Base-by-base conservation (phyloP, 2,888 invertebrate species). In the Tuberolachnus salignus region DNA sequence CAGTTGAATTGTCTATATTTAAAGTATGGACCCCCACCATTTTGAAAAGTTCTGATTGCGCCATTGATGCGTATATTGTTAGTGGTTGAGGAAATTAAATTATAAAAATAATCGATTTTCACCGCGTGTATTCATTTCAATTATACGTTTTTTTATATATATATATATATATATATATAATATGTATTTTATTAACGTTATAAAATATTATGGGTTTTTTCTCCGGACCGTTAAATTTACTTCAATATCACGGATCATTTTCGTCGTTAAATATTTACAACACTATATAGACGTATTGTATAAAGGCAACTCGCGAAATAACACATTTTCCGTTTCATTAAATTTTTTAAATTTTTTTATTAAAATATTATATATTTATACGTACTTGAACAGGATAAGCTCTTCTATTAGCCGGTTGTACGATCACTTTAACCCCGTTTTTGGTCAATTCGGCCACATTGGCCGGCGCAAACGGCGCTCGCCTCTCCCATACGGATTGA, bases 401-500 rank as follows among this genome's bases (percentile, higher is more conserved):
- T 69, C 99, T 88, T 82, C 99, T 88, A 86, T 99, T 99, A 80
- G 98, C 98, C 0, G 99, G 98, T 85, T 99, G 99, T 0, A 99
- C 97, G 69, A 99, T 92, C 69, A 99, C 98, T 86, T 94, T 94
- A 61, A 97, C 92, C 3, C 97, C 96, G 83, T 92, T 89, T 82
- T 92, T 90, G 26, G 95, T 93, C 83, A 99, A 87, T 82, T 93
- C 91, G 83, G 92, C 91, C 10, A 99, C 98, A 85, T 98, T 97
- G 34, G 89, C 86, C 0, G 99, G 99, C 0, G 96, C 92, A 82
- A 99, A 91, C 0, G 99, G 97, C 0, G 99, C 98, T 81, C 99
- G 88, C 82, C 99, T 87, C 86, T 97, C 96, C 96, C 96, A 97
- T 84, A 97, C 95, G 83, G 95, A 94, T 85, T 96, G 95, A 86